phyloP scores from a whole-genome alignment of 1,140 invertebrate genomes.

The Physella acuta region DNA sequence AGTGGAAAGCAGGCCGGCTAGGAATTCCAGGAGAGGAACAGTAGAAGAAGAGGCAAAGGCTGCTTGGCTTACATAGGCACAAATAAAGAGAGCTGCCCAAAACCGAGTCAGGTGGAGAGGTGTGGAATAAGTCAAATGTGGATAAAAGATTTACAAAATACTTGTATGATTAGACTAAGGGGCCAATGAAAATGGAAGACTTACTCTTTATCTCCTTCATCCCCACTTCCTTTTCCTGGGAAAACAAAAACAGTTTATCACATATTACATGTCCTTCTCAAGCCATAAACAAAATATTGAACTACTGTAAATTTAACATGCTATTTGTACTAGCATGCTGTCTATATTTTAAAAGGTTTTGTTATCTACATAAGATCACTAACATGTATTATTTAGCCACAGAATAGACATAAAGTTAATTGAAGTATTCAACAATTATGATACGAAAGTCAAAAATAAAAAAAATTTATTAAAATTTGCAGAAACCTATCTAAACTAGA shows the following conservation, averaged over 20 bases:
- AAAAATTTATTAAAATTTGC: too few species aligned
- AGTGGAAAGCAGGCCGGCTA: not conserved
- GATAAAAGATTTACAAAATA: not conserved
- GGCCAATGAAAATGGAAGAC: slow-evolving; percentile 18
- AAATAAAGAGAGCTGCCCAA: too few species aligned
- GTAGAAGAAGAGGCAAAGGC: not conserved
- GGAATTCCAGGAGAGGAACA: not conserved
- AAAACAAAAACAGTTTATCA: slow-evolving; percentile 12
- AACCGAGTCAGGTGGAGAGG: too few species aligned
- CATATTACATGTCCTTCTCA: not conserved
- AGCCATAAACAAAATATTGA: not conserved
- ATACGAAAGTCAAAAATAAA: too few species aligned
- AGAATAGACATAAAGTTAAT: too few species aligned
- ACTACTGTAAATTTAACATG: not conserved
- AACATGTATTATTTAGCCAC: not conserved
- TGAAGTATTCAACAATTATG: too few species aligned
- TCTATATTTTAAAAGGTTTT: not conserved
- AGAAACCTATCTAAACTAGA: too few species aligned
- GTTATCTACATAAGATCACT: not conserved
- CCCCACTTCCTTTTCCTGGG: slow-evolving; percentile 40
- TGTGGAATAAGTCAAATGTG: not conserved
- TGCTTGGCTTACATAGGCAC: not conserved
- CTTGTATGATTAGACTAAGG: not conserved
- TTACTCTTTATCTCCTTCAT: slow-evolving; percentile 53
- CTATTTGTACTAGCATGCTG: not conserved